A percentile compares a stretch with the other conserved stretches of the same genome.
These are phyloP conservation scores for Acanthopagrus latus DNA, from an alignment of 2,797 vertebrate species.

Conservation along the genomic window DNA sequence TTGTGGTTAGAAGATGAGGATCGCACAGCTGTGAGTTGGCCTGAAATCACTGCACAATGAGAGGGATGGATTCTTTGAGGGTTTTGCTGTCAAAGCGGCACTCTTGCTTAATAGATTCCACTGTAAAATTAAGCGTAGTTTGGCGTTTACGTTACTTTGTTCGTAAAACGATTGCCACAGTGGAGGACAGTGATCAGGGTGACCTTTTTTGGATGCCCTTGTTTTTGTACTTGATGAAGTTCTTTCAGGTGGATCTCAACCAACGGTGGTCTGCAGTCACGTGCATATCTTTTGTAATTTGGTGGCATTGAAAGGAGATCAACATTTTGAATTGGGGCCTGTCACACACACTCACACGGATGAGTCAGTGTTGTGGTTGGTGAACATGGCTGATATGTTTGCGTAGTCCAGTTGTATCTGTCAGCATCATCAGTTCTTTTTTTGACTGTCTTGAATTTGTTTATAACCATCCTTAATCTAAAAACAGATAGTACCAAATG, in stretches of 20 bases:
- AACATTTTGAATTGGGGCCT: constrained; percentile 8
- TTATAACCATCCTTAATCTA: neutral
- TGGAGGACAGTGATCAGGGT: neutral
- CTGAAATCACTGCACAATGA: constrained; percentile 7
- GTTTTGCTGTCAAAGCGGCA: neutral
- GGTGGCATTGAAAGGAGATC: constrained; percentile 8
- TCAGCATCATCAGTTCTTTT: constrained; percentile 1
- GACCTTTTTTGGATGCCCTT: constrained; percentile 6
- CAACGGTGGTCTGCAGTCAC: constrained; percentile 2
- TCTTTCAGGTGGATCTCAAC: neutral
- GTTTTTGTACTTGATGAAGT: neutral
- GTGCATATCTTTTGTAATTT: neutral
- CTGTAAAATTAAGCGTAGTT: neutral
- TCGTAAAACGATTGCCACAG: neutral
- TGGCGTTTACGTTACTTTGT: neutral
- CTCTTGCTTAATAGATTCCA: neutral
- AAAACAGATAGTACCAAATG: neutral
- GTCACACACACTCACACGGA: neutral
- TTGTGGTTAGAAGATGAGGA: constrained; percentile 32
- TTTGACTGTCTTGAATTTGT: neutral
- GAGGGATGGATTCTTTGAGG: neutral
- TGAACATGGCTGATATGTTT: constrained; percentile 1
- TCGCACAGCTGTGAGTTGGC: constrained; percentile 2
- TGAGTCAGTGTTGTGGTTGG: constrained; percentile 28
- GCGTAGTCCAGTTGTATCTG: neutral